Base-by-base conservation (phyloP, 1,140 invertebrate species). In the Limonius californicus region DNA sequence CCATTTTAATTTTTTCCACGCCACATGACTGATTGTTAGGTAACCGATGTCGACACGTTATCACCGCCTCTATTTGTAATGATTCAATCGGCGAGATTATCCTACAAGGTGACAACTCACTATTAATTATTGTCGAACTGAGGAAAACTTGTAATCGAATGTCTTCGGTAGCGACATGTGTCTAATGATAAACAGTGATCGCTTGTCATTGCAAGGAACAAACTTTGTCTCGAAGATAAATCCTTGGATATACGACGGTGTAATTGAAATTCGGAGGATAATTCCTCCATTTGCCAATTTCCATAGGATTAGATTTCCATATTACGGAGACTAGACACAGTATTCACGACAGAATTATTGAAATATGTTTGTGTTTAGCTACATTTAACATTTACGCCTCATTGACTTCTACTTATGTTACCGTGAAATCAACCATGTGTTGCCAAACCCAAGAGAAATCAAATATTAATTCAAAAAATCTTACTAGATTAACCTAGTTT, bases 111-210 rank as follows among this genome's bases (percentile, higher is more conserved):
- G 59, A 61, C 59, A 54, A 61, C 59, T 43, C 30, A 61, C 59
- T 61, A 61, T 61, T 61, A 61, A 61, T 61, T 61, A 61, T 61
- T 61, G 59, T 61, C 59, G 59, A 61, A 61, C 47, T 61, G 47
- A 15, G 59, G 59, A 61, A 61, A 61, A 61, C 43, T 61, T 61
- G 47, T 61, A 61, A 61, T 61, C 50, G 59, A 61, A 61, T 61
- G 59, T 61, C 59, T 23, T 61, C 59, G 47, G 59, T 61, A 39
- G 59, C 23, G 59, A 61, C 59, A 20, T 61, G 47, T 61, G 59
- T 54, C 59, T 61, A 61, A 61, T 61, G 59, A 61, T 61, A 61
- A 61, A 61, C 59, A 61, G 59, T 23, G 47, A 61, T 54, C 59
- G 59, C 43, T 61, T 61, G 59, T 61, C 59, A 54, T 20, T 61